These are phyloP conservation scores for Salvator merianae DNA, from an alignment of 2,113 vertebrate genomes.

Conservation along the genomic window DNA sequence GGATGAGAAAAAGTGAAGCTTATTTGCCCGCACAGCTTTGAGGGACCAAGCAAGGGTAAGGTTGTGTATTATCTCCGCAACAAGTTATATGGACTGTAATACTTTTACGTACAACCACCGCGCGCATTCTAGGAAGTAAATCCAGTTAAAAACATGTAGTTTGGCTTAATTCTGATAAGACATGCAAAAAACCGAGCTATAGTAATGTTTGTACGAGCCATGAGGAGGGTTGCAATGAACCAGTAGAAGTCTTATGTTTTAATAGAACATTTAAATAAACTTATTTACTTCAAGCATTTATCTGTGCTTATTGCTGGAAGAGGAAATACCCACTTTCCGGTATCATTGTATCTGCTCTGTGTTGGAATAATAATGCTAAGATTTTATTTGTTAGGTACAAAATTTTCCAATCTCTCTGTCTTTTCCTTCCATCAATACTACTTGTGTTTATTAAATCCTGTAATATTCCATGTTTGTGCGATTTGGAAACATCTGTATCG, in stretches of 20 bases:
- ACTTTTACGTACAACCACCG: no score
- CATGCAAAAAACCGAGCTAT: not conserved
- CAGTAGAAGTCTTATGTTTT: no score
- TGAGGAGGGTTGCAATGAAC: no score
- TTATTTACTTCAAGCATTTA: no score
- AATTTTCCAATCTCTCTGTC: not conserved
- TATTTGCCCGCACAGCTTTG: not conserved
- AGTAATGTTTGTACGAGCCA: not conserved
- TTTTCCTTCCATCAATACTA: not conserved
- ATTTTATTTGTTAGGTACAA: not conserved
- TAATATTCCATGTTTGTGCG: no score
- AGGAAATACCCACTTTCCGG: no score
- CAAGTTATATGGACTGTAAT: no score
- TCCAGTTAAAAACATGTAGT: not conserved
- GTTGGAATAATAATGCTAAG: not conserved
- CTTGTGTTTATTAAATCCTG: no score
- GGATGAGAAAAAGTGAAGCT: not conserved
- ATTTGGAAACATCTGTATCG: no score
- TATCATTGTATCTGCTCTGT: not conserved
- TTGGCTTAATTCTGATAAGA: not conserved
- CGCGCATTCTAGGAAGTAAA: no score
- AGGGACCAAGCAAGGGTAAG: not conserved
- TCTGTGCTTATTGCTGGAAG: not conserved
- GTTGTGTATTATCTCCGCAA: not conserved
- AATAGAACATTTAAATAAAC: no score